Evolutionary conservation across 2,113 vertebrate species (phyloP).

Genomic region (Thunnus maccoyii): DNA sequence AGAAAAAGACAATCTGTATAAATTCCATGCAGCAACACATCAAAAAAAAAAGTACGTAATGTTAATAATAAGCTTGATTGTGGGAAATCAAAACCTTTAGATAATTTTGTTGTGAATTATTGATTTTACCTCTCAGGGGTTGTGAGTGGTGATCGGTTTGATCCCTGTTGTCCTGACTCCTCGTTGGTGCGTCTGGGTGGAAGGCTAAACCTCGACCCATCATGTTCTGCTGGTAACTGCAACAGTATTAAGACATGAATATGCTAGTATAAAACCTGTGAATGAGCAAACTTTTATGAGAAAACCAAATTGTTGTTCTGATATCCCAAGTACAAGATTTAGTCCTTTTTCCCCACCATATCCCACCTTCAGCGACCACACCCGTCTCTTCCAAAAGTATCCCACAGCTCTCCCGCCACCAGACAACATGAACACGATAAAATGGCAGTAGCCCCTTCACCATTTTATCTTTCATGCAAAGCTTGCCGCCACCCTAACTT

Average conservation of each 20-base stretch:
- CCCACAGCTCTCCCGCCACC: slow-evolving; percentile 49
- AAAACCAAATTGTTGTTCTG: not conserved
- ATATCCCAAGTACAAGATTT: not conserved
- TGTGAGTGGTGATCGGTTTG: slow-evolving; percentile 63
- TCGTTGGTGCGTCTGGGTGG: slow-evolving; percentile 77
- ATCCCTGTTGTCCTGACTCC: not conserved
- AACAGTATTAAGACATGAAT: slow-evolving; percentile 19
- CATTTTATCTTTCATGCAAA: slow-evolving; percentile 55
- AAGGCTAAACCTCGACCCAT: slow-evolving; percentile 75
- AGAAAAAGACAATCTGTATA: slow-evolving; percentile 21
- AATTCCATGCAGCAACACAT: slow-evolving; percentile 8
- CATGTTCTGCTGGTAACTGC: slow-evolving; percentile 55
- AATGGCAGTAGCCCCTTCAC: slow-evolving; percentile 25
- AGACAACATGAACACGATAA: not conserved
- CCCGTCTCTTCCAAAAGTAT: slow-evolving; percentile 18
- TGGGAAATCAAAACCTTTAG: not conserved
- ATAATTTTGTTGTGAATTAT: not conserved
- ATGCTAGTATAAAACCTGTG: not conserved
- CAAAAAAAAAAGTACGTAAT: not conserved
- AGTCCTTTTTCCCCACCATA: not conserved
- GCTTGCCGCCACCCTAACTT: slow-evolving; percentile 24
- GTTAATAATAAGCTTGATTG: not conserved
- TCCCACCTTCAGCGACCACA: slow-evolving; percentile 18
- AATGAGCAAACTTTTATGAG: not conserved
- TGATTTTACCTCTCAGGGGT: slow-evolving; percentile 87